Percentiles rank a stretch among this genome's conserved stretches.
Conservation (phyloP, 2,888 invertebrate genomes). For the Cerceris rybyensis region DNA sequence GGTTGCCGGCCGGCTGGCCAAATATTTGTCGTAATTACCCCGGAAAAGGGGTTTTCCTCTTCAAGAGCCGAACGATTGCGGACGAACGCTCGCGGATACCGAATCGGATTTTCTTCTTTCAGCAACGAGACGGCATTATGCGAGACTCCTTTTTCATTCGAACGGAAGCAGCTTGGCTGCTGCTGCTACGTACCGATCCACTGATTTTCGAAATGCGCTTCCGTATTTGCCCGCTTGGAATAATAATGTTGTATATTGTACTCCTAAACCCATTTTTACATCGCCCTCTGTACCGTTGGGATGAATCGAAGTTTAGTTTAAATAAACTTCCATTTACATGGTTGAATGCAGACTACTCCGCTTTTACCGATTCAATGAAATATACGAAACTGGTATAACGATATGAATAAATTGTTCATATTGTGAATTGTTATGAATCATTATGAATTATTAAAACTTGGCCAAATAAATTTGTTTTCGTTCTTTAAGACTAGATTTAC, state of each 20-base stretch:
- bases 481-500: too few species aligned
- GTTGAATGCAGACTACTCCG: too few species aligned
- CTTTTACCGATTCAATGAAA: too few species aligned
- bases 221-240: conserved; percentile 73
- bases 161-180: conserved; percentile 68
- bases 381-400: too few species aligned
- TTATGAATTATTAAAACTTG: too few species aligned
- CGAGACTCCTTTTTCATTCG: conserved; percentile 44
- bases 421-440: too few species aligned
- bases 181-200: conserved; percentile 15
- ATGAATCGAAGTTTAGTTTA: too few species aligned
- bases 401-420: too few species aligned
- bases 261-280: not conserved
- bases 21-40: conserved; percentile 81
- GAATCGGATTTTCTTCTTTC: conserved; percentile 66
- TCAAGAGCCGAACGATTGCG: conserved; percentile 41
- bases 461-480: too few species aligned
- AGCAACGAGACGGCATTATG: conserved; percentile 42
- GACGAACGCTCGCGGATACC: conserved; percentile 37
- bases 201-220: conserved; percentile 42
- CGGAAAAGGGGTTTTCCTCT: conserved; percentile 50
- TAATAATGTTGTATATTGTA: conserved; percentile 72
- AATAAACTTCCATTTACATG: too few species aligned
- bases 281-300: not conserved
- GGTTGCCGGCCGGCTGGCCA: conserved; percentile 80